phyloP scores from a whole-genome alignment of 2,797 vertebrate species.

The Cryptoblepharus egeriae region DNA sequence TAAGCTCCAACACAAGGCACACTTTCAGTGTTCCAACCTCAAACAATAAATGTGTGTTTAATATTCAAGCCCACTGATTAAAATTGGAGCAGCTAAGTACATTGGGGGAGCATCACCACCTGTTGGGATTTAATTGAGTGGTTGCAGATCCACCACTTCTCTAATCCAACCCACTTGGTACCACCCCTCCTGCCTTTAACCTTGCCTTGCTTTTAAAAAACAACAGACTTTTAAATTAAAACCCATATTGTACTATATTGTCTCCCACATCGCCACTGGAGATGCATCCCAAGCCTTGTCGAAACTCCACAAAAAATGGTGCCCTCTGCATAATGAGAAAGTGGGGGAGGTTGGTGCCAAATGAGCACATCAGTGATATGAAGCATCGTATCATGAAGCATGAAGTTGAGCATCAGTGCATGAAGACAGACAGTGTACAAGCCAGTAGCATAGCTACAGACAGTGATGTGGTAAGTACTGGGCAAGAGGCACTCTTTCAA shows the following conservation, averaged over 20 bases:
- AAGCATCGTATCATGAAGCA: no score
- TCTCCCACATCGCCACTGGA: not conserved
- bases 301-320: not conserved
- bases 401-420: no score
- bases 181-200: not conserved
- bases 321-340: not conserved
- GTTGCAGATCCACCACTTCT: not conserved
- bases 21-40: no score
- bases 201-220: not conserved
- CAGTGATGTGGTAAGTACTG: no score
- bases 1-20: no score
- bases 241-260: not conserved
- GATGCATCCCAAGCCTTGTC: not conserved
- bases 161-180: not conserved
- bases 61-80: no score
- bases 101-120: no score
- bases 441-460: no score
- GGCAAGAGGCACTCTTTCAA: no score
- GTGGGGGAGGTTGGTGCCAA: not conserved
- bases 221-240: not conserved
- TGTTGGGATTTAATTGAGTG: not conserved
- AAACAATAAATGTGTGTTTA: no score
- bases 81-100: not conserved
- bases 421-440: no score
- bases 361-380: no score